Percentiles rank a stretch among this genome's conserved stretches.
Conservation (phyloP, 2,797 vertebrate genomes). For the Pangasius mekongensis region DNA sequence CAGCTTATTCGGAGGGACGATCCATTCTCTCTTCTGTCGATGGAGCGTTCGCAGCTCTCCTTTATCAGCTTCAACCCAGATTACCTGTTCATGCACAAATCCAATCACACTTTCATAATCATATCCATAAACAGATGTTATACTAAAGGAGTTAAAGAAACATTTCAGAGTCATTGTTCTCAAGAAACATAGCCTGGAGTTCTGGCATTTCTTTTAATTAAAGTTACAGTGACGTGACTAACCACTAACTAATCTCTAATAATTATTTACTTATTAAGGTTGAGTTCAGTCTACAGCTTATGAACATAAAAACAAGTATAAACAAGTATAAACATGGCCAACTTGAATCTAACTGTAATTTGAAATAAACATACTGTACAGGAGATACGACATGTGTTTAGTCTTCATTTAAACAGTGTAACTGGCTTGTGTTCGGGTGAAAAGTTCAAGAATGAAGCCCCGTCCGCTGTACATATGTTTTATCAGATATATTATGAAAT, state of each 20-base stretch:
- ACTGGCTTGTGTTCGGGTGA: background rate
- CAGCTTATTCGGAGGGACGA: slow-evolving; percentile 79
- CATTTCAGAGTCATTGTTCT: no score
- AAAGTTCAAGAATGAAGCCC: background rate
- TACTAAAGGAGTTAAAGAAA: background rate
- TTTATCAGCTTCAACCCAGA: slow-evolving; percentile 54
- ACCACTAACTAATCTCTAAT: background rate
- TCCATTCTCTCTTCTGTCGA: slow-evolving; percentile 89
- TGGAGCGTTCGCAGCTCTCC: slow-evolving; percentile 53
- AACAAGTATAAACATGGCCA: background rate
- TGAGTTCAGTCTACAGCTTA: background rate
- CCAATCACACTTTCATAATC: background rate
- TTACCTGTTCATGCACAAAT: slow-evolving; percentile 61
- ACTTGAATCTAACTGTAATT: background rate
- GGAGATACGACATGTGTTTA: background rate
- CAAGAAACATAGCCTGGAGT: no score
- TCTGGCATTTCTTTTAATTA: background rate
- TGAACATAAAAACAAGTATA: background rate
- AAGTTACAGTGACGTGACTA: background rate
- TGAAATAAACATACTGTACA: background rate
- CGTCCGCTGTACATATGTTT: background rate
- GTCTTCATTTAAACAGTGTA: background rate
- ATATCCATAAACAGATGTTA: background rate
- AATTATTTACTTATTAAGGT: background rate
- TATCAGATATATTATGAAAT: background rate